phyloP scores from a whole-genome alignment of 1,140 invertebrate genomes.

The Littorina saxatilis region DNA sequence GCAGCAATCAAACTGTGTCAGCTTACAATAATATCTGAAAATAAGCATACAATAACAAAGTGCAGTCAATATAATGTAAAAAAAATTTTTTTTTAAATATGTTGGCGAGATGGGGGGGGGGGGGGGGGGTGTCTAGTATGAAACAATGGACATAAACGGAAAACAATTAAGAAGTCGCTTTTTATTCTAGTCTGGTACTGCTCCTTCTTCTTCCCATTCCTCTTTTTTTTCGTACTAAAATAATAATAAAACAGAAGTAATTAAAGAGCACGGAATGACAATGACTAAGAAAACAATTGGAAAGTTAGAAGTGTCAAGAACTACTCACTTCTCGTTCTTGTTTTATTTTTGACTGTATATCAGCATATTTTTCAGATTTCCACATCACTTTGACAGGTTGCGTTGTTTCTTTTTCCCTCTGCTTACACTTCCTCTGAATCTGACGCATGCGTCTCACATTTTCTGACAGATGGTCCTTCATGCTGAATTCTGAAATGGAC shows the following conservation, averaged over 20 bases:
- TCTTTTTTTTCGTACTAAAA: too few relatives aligned
- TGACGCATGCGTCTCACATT: slow-evolving; percentile 74
- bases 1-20: background rate
- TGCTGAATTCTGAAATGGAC: slow-evolving; percentile 55
- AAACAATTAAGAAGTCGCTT: too few relatives aligned
- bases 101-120: background rate
- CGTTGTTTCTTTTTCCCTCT: slow-evolving; percentile 64
- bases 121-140: too few relatives aligned
- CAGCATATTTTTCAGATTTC: slow-evolving; percentile 74
- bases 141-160: too few relatives aligned
- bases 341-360: slow-evolving; percentile 70
- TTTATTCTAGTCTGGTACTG: too few relatives aligned
- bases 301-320: too few relatives aligned
- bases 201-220: too few relatives aligned
- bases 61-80: background rate
- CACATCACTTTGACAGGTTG: slow-evolving; percentile 74
- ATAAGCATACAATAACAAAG: too few relatives aligned
- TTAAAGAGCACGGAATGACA: too few relatives aligned
- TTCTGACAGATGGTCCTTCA: slow-evolving; percentile 71
- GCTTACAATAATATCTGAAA: too few relatives aligned
- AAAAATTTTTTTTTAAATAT: background rate
- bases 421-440: slow-evolving; percentile 68
- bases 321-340: slow-evolving; percentile 63
- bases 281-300: too few relatives aligned
- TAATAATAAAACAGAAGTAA: too few relatives aligned